Conservation (phyloP, 2,797 vertebrate species). For the Hirundo rustica region DNA sequence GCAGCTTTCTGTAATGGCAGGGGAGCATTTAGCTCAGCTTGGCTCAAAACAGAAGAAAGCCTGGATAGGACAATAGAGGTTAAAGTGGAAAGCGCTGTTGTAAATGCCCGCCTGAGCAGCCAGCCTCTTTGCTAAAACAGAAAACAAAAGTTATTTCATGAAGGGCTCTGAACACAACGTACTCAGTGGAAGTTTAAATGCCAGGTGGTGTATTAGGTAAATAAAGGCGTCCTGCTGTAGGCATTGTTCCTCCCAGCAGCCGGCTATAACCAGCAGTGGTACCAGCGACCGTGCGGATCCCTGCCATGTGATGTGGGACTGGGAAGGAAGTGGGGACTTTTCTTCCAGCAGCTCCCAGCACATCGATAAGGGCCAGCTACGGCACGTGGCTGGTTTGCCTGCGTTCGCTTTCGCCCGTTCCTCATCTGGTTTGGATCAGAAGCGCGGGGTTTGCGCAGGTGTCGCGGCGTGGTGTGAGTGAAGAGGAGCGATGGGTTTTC, state of each 20-base stretch:
- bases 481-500: background rate
- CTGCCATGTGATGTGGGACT: background rate
- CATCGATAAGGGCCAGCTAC: background rate
- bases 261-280: background rate
- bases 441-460: background rate
- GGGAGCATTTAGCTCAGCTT: background rate
- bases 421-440: background rate
- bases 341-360: background rate
- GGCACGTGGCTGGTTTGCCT: background rate
- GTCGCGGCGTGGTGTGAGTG: background rate
- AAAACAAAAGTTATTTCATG: conserved; percentile 30
- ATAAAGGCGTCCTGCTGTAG: conserved; percentile 48
- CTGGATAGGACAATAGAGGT: background rate
- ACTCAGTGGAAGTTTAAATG: conserved; percentile 7
- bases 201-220: conserved; percentile 65
- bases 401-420: background rate
- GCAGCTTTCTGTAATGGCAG: background rate
- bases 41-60: background rate
- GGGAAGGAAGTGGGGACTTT: background rate
- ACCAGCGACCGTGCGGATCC: background rate
- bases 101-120: background rate
- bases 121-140: background rate
- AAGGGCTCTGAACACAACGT: conserved; percentile 35
- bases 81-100: background rate
- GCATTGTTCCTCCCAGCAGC: conserved; percentile 46